Evolutionary conservation across 2,797 vertebrate species (phyloP).

Genomic region (Mionectes olivaceus): DNA sequence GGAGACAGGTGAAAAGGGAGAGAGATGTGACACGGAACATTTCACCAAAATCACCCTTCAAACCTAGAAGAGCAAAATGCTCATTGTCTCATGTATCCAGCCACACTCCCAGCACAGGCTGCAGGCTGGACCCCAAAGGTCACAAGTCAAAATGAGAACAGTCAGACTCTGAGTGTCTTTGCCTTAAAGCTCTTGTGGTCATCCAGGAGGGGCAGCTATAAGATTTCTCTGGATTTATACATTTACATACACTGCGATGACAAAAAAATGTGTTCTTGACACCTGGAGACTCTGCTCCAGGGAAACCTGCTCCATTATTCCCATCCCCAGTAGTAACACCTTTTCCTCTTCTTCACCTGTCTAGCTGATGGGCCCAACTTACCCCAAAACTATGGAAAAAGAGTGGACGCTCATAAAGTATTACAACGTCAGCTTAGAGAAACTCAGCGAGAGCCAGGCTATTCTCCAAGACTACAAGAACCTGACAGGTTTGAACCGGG

Average conservation of each 20-base stretch:
- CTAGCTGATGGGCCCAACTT: conserved; percentile 1
- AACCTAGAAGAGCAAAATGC: background rate
- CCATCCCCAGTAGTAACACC: background rate
- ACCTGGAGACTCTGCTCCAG: background rate
- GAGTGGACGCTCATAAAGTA: background rate
- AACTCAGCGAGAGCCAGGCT: conserved; percentile 44
- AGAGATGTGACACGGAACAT: background rate
- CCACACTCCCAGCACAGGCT: background rate
- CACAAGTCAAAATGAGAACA: background rate
- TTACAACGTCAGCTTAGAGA: background rate
- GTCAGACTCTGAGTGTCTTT: background rate
- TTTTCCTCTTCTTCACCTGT: background rate
- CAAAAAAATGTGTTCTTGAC: background rate
- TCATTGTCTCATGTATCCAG: background rate
- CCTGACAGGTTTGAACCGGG: conserved; percentile 26
- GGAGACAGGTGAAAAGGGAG: background rate
- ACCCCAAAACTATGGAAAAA: conserved; percentile 36
- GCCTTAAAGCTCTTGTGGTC: background rate
- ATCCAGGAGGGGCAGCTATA: background rate
- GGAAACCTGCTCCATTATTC: background rate
- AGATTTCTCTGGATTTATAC: background rate
- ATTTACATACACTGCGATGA: background rate
- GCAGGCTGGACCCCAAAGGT: background rate
- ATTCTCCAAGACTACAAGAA: conserved; percentile 59
- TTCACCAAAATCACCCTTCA: background rate